A percentile compares a stretch with the other conserved stretches of the same genome.
Conservation (phyloP, 2,113 vertebrate genomes). For the Heterotilapia buettikoferi region DNA sequence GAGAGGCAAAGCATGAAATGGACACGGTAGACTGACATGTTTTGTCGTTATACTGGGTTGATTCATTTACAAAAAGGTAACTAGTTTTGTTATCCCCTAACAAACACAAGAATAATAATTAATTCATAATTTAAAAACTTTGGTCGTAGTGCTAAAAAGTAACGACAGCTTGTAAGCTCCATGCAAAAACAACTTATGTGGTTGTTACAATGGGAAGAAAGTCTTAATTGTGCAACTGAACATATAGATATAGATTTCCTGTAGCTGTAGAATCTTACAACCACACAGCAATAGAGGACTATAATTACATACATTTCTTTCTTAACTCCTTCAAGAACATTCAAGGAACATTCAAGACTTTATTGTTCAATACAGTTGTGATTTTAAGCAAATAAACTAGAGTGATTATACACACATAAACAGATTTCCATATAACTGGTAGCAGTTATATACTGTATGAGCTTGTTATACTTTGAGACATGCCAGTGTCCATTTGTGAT, state of each 20-base stretch:
- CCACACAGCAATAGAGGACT: rapidly evolving
- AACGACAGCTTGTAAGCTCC: neutral
- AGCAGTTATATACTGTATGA: neutral
- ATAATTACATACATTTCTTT: neutral
- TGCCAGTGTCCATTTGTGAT: neutral
- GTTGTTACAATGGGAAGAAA: neutral
- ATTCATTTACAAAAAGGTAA: too few species aligned
- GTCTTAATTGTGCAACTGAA: neutral
- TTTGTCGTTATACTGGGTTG: too few species aligned
- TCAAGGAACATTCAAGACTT: neutral
- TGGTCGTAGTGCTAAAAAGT: rapidly evolving
- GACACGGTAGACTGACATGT: too few species aligned
- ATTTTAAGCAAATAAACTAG: neutral
- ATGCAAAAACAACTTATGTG: neutral
- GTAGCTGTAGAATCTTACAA: neutral
- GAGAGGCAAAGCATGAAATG: neutral
- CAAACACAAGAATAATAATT: too few species aligned
- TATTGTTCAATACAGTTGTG: neutral
- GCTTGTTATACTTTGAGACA: neutral
- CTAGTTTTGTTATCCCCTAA: too few species aligned
- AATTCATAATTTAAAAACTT: neutral
- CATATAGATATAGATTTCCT: neutral
- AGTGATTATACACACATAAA: neutral
- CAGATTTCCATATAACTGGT: neutral
- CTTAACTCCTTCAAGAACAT: neutral